These are phyloP conservation scores for Sakesphorus luctuosus DNA, from an alignment of 2,113 vertebrate species.

Conservation along the genomic window DNA sequence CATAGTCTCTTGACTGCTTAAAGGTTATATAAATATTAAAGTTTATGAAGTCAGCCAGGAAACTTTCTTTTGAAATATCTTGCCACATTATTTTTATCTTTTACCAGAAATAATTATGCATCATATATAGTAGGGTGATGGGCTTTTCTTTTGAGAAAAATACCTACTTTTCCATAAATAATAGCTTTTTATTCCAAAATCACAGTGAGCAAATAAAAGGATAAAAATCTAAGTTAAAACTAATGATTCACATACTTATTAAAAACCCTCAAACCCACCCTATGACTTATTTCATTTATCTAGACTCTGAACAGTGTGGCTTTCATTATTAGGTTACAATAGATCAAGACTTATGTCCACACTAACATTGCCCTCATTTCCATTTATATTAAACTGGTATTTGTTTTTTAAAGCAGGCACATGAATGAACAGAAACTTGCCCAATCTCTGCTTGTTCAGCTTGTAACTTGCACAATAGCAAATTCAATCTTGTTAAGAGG, in stretches of 20 bases:
- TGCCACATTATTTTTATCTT: constrained; percentile 27
- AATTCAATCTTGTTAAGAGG: constrained; percentile 81
- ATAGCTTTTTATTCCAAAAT: constrained; percentile 22
- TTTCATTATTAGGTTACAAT: constrained; percentile 82
- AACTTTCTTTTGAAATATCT: constrained; percentile 27
- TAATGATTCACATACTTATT: constrained; percentile 48
- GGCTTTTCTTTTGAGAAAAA: background rate
- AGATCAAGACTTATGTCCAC: constrained; percentile 82
- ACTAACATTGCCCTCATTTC: constrained; percentile 79
- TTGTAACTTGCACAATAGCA: constrained; percentile 78
- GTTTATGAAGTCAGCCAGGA: constrained; percentile 39
- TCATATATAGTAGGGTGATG: background rate
- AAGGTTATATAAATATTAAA: constrained; percentile 71
- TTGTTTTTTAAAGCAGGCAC: constrained; percentile 81
- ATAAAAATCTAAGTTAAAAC: constrained; percentile 52
- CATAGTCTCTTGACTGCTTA: constrained; percentile 36
- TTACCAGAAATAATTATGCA: background rate
- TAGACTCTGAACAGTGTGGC: constrained; percentile 61
- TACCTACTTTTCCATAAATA: background rate
- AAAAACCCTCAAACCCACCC: background rate
- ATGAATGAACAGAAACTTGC: constrained; percentile 76
- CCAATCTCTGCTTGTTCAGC: constrained; percentile 85
- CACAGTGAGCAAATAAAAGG: constrained; percentile 22
- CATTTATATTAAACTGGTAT: constrained; percentile 86
- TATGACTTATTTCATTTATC: constrained; percentile 73